Evolutionary conservation across 1,140 invertebrate genomes (phyloP).

Genomic region (Nebria ingens): DNA sequence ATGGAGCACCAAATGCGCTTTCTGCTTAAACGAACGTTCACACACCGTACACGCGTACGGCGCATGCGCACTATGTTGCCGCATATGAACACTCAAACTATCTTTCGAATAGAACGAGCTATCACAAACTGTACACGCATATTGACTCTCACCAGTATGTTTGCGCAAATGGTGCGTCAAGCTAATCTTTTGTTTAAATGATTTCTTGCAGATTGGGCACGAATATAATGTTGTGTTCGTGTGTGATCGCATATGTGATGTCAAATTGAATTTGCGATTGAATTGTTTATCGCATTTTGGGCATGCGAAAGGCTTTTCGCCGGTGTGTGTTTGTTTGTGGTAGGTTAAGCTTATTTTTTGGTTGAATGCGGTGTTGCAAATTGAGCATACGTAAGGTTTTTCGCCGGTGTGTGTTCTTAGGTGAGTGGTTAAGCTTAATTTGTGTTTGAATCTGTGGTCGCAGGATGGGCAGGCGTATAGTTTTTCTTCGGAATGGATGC

Average conservation of each 20-base stretch:
- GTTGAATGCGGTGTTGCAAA: conserved; percentile 37
- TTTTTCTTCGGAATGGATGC: conserved; percentile 13
- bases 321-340: conserved; percentile 47
- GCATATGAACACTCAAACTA: background rate
- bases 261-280: background rate
- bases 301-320: conserved; percentile 42
- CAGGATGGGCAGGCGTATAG: conserved; percentile 12
- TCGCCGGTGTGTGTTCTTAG: conserved; percentile 38
- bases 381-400: conserved; percentile 36
- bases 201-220: background rate
- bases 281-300: background rate
- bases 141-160: background rate
- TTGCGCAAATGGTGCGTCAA: background rate
- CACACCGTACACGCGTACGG: background rate
- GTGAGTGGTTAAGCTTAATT: conserved; percentile 18
- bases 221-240: background rate
- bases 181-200: background rate
- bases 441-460: conserved; percentile 5
- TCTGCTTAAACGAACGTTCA: background rate
- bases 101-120: background rate
- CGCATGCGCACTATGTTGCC: background rate
- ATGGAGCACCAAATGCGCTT: background rate
- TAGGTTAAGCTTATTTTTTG: conserved; percentile 49
- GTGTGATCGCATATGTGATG: background rate
- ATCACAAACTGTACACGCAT: background rate